These are phyloP conservation scores for Crypturellus tataupa DNA, from an alignment of 2,797 vertebrate species.

Conservation along the genomic window DNA sequence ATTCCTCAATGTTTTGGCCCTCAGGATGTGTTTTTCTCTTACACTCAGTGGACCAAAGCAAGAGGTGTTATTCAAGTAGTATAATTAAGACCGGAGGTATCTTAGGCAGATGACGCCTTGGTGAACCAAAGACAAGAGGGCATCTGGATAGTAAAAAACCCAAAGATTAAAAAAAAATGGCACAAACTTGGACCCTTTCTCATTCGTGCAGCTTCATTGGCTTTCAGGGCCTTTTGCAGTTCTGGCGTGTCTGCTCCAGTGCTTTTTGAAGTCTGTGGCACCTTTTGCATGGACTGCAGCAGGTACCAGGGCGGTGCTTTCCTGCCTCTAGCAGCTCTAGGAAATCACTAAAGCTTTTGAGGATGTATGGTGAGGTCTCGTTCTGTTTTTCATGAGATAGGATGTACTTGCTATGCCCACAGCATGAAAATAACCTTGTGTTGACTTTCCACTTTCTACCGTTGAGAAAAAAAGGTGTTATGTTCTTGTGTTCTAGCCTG, in stretches of 20 bases:
- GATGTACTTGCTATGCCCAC: conserved; percentile 62
- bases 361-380: background rate
- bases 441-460: conserved; percentile 75
- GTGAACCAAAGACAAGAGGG: background rate
- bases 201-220: background rate
- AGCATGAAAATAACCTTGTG: conserved; percentile 75
- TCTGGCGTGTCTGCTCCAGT: background rate
- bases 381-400: conserved; percentile 58
- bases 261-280: conserved; percentile 19
- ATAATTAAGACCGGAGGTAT: background rate
- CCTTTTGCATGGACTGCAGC: conserved; percentile 11
- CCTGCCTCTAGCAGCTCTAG: conserved; percentile 4
- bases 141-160: background rate
- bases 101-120: background rate
- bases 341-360: background rate
- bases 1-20: conserved; percentile 43
- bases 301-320: background rate
- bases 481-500: conserved; percentile 90
- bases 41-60: conserved; percentile 25
- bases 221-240: conserved; percentile 12
- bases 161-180: background rate
- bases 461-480: conserved; percentile 83
- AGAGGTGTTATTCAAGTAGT: background rate
- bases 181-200: background rate
- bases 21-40: conserved; percentile 48